Evolutionary conservation across 1,140 invertebrate genomes (phyloP).

Genomic region (Diprion similis): DNA sequence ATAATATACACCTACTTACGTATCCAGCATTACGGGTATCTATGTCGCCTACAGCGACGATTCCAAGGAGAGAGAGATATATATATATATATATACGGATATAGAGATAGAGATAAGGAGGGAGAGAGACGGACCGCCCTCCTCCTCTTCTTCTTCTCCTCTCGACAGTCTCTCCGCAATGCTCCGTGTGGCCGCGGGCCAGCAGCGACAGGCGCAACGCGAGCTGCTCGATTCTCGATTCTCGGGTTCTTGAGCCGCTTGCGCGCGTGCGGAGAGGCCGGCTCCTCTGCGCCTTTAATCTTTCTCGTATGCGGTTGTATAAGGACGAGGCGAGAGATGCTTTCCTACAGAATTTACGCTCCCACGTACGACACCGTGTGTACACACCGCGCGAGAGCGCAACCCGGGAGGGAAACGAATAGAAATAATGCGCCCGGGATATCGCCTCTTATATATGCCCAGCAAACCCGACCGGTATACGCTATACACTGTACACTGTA

Average conservation of each 20-base stretch:
- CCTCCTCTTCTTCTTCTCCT: constrained; percentile 1
- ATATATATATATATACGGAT: background rate
- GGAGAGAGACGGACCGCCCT: no score
- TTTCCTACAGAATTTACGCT: constrained; percentile 21
- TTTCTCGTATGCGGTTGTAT: background rate
- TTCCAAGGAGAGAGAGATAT: constrained; percentile 9
- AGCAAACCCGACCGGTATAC: no score
- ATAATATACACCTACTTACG: background rate
- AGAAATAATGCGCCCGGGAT: no score
- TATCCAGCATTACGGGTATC: background rate
- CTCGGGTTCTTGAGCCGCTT: constrained; percentile 25
- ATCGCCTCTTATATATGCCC: no score
- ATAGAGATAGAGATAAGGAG: no score
- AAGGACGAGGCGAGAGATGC: background rate
- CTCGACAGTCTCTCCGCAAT: constrained; percentile 8
- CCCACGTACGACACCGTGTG: background rate
- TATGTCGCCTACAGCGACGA: constrained; percentile 12
- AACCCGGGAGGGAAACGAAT: no score
- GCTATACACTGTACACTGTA: no score
- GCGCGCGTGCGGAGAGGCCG: constrained; percentile 27
- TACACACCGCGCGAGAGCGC: no score
- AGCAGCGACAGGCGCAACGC: background rate
- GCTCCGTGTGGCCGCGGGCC: background rate
- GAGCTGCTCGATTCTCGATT: constrained; percentile 3
- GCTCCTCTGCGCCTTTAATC: background rate